Evolutionary conservation across 2,888 invertebrate species (phyloP).

Genomic region (Alsophila aescularia): DNA sequence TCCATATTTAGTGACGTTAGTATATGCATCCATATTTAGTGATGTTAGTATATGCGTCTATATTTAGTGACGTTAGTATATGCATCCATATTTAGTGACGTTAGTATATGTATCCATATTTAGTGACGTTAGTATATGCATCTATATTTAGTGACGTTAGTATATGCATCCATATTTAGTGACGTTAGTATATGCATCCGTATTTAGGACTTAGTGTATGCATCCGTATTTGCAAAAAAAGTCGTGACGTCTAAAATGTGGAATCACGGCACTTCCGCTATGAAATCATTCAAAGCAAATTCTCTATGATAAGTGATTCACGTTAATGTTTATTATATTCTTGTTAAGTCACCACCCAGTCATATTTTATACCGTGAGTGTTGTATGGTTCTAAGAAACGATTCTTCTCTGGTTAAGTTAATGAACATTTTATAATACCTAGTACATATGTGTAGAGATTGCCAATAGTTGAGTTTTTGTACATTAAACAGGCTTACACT

Average conservation of each 20-base stretch:
- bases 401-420: background rate
- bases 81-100: too few species aligned
- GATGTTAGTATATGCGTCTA: too few species aligned
- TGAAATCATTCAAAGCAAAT: constrained; percentile 49
- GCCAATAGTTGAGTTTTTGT: background rate
- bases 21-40: too few species aligned
- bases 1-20: too few species aligned
- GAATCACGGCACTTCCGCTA: constrained; percentile 50
- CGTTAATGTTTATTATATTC: constrained; percentile 44
- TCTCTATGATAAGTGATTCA: constrained; percentile 45
- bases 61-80: too few species aligned
- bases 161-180: too few species aligned
- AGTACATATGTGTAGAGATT: background rate
- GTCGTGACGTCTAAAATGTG: constrained; percentile 46
- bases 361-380: constrained; percentile 39
- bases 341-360: constrained; percentile 44
- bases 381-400: constrained; percentile 11
- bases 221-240: background rate
- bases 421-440: background rate
- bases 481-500: too few species aligned
- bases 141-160: too few species aligned
- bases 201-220: background rate
- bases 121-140: too few species aligned
- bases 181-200: too few species aligned
- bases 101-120: too few species aligned